These are phyloP conservation scores for Tapera naevia DNA, from an alignment of 2,797 vertebrate species.

Conservation along the genomic window DNA sequence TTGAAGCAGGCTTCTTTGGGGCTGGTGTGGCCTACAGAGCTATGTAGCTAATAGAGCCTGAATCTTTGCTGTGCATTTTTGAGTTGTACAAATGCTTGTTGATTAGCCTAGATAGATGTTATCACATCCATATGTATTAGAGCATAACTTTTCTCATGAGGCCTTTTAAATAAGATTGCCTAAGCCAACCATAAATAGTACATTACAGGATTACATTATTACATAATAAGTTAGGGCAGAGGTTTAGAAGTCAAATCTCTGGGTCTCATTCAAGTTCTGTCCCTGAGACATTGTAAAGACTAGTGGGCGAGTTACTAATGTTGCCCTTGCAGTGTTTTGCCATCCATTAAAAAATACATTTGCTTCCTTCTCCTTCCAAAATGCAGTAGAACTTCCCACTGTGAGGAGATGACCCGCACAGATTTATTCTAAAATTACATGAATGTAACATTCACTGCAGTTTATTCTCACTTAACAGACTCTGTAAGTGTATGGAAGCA, in stretches of 20 bases:
- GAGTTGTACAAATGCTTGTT: neutral
- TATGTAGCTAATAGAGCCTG: neutral
- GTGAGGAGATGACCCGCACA: neutral
- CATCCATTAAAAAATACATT: neutral
- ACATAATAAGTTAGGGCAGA: neutral
- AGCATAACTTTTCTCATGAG: neutral
- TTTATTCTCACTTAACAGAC: neutral
- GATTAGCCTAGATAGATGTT: neutral
- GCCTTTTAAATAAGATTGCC: neutral
- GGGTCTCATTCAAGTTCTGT: neutral
- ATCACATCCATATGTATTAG: neutral
- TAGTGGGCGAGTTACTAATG: neutral
- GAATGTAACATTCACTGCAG: neutral
- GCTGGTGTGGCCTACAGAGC: neutral
- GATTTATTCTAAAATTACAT: neutral
- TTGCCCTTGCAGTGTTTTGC: neutral
- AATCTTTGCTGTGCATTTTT: neutral
- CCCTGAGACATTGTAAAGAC: neutral
- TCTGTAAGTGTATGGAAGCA: neutral
- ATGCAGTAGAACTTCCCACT: neutral
- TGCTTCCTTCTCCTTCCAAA: neutral
- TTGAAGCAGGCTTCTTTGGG: neutral
- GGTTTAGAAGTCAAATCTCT: neutral
- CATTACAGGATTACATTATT: neutral
- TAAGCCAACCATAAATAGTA: slow-evolving; percentile 6